Conservation (phyloP, 2,797 vertebrate species). For the Tenualosa ilisha region DNA sequence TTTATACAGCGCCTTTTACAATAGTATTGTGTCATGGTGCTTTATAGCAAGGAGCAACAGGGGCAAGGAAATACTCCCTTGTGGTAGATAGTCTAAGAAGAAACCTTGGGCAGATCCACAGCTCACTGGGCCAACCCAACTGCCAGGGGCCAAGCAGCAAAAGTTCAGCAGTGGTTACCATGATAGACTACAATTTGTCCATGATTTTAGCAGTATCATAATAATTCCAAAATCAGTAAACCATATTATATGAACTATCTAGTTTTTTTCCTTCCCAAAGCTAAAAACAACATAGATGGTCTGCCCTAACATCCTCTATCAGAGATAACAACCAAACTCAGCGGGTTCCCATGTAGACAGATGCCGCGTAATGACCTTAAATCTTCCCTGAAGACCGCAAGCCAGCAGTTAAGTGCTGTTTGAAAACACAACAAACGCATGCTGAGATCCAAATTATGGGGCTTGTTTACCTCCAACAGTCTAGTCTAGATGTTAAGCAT, state of each 20-base stretch:
- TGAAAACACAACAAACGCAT: not conserved
- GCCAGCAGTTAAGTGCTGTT: not conserved
- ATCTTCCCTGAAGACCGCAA: not conserved
- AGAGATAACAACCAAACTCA: constrained; percentile 7
- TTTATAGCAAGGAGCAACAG: too few species aligned
- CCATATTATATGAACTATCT: not conserved
- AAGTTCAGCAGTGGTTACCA: too few species aligned
- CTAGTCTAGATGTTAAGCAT: not conserved
- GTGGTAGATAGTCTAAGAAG: too few species aligned
- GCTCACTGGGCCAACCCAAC: too few species aligned
- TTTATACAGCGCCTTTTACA: too few species aligned
- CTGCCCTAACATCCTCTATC: not conserved
- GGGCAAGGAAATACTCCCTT: too few species aligned
- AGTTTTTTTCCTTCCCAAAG: not conserved
- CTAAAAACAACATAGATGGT: not conserved
- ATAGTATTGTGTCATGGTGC: too few species aligned
- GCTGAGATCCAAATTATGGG: not conserved
- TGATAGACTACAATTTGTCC: too few species aligned
- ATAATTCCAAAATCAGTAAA: too few species aligned
- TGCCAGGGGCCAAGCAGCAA: too few species aligned
- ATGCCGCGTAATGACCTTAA: constrained; percentile 8
- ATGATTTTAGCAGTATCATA: too few species aligned
- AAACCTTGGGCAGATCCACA: too few species aligned
- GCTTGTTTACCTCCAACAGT: not conserved
- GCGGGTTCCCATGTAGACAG: not conserved